Evolutionary conservation across 1,140 invertebrate genomes (phyloP), one percentile per base, ranked within the genome.

Genomic region (Zaprionus lachaisei): DNA sequence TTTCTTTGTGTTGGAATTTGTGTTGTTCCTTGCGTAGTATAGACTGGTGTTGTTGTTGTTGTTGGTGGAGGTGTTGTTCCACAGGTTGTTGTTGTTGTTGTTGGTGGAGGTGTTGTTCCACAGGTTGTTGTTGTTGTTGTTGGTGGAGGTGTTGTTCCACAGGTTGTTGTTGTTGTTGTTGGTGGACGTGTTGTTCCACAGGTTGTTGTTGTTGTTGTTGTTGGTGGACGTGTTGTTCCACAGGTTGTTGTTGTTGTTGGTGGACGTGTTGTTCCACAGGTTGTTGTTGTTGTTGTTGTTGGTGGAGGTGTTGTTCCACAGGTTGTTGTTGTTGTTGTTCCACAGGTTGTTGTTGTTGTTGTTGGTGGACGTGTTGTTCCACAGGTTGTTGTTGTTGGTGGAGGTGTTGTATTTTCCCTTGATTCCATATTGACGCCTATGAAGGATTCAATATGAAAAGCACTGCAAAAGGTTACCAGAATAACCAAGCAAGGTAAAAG

Each of bases 321-420:
- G 12, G 12, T 14, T 1, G 44, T 24, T 37, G 61, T 63, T 31
- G 54, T 20, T 31, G 63, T 74, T 11, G 37, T 56, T 5, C n/a
- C 17, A 20, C 60, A 49, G 1, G 31, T 41, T 14, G 12, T 15
- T n/a, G 26, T 20, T 5, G 54, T 20, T 5, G 26, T 28, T 0
- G 54, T 12, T 15, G 2, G 28, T 31, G 2, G 28, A 31, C 7
- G 28, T 31, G 63, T 74, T 11, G 37, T 56, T 5, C n/a, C 17
- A 20, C 60, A 49, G 1, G 31, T 41, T 14, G 12, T 15, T n/a
- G 26, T 41, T 0, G 54, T 12, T 6, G 15, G 24, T 26, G 4
- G 20, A 20, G 20, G 24, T 26, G 79, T 77, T 6, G 65, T 72
- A 41, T 47, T 17, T 2, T 77, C 73, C 44, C 80, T 80, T 55